A percentile compares a stretch with the other conserved stretches of the same genome.
Evolutionary conservation across 2,888 invertebrate genomes (phyloP).

Genomic region (Lumbricus terrestris): DNA sequence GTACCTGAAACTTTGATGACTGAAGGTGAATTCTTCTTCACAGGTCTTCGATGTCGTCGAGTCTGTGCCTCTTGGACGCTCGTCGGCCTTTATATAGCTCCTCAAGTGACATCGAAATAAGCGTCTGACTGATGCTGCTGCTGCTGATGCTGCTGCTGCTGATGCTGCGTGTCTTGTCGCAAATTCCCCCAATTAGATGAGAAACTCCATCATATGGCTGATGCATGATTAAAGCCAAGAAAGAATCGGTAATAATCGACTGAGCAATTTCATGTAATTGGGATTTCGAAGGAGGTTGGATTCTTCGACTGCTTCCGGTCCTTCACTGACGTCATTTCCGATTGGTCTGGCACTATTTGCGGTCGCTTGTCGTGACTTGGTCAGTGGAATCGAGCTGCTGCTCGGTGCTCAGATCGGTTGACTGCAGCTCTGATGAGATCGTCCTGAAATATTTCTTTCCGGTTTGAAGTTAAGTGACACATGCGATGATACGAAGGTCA

Average conservation of each 20-base stretch:
- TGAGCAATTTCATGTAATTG: not conserved
- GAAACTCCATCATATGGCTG: not conserved
- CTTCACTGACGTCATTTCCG: not conserved
- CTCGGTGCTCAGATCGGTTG: not conserved
- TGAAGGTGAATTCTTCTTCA: not conserved
- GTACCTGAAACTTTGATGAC: not conserved
- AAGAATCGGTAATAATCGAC: not conserved
- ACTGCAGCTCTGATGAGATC: not conserved
- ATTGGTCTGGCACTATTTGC: not conserved
- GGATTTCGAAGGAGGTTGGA: not conserved
- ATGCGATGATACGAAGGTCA: not conserved
- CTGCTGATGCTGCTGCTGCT: too few relatives aligned
- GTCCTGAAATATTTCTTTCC: conserved; percentile 3
- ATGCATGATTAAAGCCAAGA: not conserved
- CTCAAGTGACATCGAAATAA: not conserved
- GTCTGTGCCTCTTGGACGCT: not conserved
- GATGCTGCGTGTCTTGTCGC: not conserved
- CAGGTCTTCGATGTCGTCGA: not conserved
- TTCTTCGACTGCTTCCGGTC: not conserved
- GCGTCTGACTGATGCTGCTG: too few relatives aligned
- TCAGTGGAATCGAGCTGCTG: not conserved
- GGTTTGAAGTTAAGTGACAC: not conserved
- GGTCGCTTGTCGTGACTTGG: not conserved
- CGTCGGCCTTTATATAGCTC: not conserved
- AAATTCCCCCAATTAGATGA: not conserved